phyloP scores from a whole-genome alignment of 92 coral and sea anemone species.

The Nematostella vectensis region DNA sequence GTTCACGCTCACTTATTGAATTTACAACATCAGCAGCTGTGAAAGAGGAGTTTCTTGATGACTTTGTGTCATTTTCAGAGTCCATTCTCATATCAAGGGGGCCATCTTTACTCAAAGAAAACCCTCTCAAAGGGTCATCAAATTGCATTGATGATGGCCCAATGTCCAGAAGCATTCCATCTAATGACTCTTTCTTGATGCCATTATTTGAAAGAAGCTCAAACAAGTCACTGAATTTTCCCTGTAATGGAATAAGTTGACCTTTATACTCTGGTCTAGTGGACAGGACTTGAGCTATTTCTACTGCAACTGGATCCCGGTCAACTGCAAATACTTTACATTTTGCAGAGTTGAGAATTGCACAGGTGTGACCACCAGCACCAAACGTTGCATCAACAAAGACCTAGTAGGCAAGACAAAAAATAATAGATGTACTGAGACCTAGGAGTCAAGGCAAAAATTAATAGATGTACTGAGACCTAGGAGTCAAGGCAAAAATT shows the following conservation, averaged over 20 bases:
- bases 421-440: too few species aligned
- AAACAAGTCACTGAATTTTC: constrained; percentile 62
- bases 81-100: constrained; percentile 90
- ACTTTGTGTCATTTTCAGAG: constrained; percentile 6
- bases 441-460: too few species aligned
- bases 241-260: constrained; percentile 48
- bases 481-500: too few species aligned
- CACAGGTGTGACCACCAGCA: constrained; percentile 77
- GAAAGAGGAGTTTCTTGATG: constrained; percentile 27
- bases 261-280: constrained; percentile 65
- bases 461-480: not conserved
- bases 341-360: constrained; percentile 58
- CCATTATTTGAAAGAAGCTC: constrained; percentile 26
- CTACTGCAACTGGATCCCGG: constrained; percentile 72
- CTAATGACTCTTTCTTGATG: constrained; percentile 53
- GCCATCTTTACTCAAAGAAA: constrained; percentile 74
- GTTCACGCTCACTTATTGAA: constrained; percentile 63
- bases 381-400: constrained; percentile 88
- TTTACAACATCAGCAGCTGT: constrained; percentile 93
- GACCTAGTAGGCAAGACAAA: constrained; percentile 31
- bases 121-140: constrained; percentile 76
- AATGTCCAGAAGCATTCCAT: constrained; percentile 70
- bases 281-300: constrained; percentile 64
- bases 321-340: constrained; percentile 75
- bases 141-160: constrained; percentile 81